Base-by-base conservation (phyloP, 2,113 vertebrate species). In the Aix galericulata region DNA sequence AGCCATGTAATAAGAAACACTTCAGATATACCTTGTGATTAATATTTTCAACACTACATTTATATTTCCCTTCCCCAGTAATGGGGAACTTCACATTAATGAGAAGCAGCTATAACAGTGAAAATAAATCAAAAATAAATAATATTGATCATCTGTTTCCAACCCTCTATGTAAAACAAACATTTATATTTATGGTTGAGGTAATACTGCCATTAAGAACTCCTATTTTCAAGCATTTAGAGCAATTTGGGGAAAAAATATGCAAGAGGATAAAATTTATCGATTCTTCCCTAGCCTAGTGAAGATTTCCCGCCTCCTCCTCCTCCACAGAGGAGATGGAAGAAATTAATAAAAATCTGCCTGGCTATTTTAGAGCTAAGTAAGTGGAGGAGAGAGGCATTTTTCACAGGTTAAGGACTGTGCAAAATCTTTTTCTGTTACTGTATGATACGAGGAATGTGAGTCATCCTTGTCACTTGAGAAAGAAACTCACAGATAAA, bases 391-490 rank as follows among this genome's bases (percentile, higher is more conserved):
- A 94, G 50, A 44, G 22, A 83, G 36, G 79, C 56, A 86, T 90
- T 95, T 96, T 93, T 95, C 82, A 71, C 56, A 74, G 22, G 64
- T 74, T 88, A 86, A 83, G n/a, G 79, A 92, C 42, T 26, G n/a
- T 79, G 81, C 66, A 46, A 83, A 93, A 96, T 84, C 77, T 83
- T 93, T 56, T 94, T 94, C 81, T 81, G 69, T 84, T 92, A 38
- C 86, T 94, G 34, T 62, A 72, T 16, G 71, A 90, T 68, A 79
- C 40, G 67, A 67, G 56, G 46, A 94, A 93, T 78, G 42, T 94
- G 94, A 96, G 74, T 95, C 93, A 95, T 82, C 36, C 56, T 63
- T 88, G 59, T 80, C 94, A 91, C 64, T 95, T 46, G 17, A 93
- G 64, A 87, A 91, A 85, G 81, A 94, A 88, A 67, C 31, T 82